Base-by-base conservation (phyloP, 1,140 invertebrate species). In the Bombus balteatus region DNA sequence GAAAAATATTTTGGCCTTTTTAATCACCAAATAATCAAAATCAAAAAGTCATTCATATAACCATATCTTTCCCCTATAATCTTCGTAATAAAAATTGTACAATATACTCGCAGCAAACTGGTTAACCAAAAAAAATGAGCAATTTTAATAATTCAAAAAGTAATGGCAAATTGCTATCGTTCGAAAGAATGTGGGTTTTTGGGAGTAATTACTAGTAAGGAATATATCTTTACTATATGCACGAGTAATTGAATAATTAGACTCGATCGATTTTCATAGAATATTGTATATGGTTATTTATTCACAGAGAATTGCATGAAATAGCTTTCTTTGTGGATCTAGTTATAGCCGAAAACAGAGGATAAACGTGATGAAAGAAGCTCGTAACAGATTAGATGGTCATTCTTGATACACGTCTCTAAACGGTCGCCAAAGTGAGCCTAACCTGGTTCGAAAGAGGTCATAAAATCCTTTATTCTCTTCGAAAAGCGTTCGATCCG, bases 121-220 rank as follows among this genome's bases (percentile, higher is more conserved):
- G 28, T 62, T 62, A 62, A 2, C 4, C 34, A 4, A 70, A 65
- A 41, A 28, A 73, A 88, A 65, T 18, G 47, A 47, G 72, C 76
- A 28, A 66, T 74, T 74, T 86, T 72, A 73, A 62, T 71, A 37
- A 37, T 53, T 78, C 18, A 62, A 77, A 68, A 83, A 47, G 0
- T 80, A 76, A 85, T 83, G 73, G 79, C 47, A 66, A 37, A n/a
- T 71, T 79, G 74, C 77, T 73, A n/a, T 53, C 62, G 73, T 88
- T 86, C 28, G 15, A 47, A 47, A 18, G 47, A 34, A 22, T 1
- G 15, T 28, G 10, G 1, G 3, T 62, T 62, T 12, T 47, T 62
- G 5, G 22, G 12, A 43, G 13, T 13, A 34, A 28, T 68, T 65
- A 9, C 43, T 59, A 18, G 25, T 0, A 6, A 39, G 13, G 28